These are phyloP conservation scores for Neodiprion lecontei DNA, from an alignment of 1,140 invertebrate species.

Conservation along the genomic window DNA sequence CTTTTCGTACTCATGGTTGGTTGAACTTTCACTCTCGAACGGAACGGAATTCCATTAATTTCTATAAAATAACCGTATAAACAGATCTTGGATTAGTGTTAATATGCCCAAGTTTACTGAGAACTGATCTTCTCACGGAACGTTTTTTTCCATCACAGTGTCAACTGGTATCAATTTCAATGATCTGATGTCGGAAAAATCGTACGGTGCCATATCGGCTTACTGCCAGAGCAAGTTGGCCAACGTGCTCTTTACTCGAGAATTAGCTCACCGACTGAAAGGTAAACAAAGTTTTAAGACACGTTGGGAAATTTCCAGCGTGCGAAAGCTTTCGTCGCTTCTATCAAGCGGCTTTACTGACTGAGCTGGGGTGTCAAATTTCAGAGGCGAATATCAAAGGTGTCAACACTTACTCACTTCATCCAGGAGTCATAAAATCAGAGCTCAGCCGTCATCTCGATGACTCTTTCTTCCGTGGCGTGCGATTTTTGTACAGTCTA, in stretches of 20 bases:
- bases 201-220: slow-evolving; percentile 66
- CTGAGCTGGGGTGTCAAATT: slow-evolving; percentile 23
- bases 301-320: not conserved
- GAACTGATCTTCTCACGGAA: not conserved
- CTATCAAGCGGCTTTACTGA: slow-evolving; percentile 40
- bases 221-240: slow-evolving; percentile 80
- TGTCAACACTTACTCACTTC: slow-evolving; percentile 73
- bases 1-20: not conserved
- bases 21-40: slow-evolving; percentile 3
- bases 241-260: slow-evolving; percentile 74
- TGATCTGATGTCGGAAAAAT: slow-evolving; percentile 72
- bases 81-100: not conserved
- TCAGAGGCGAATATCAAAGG: slow-evolving; percentile 57
- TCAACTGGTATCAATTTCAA: slow-evolving; percentile 70
- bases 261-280: slow-evolving; percentile 67
- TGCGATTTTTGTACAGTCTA: slow-evolving; percentile 38
- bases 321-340: slow-evolving; percentile 14
- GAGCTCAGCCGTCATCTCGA: slow-evolving; percentile 76
- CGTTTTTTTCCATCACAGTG: slow-evolving; percentile 25
- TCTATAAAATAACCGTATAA: slow-evolving; percentile 54
- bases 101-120: not conserved
- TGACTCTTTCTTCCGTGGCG: slow-evolving; percentile 57
- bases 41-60: slow-evolving; percentile 29
- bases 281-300: slow-evolving; percentile 45
- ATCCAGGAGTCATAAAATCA: slow-evolving; percentile 78